These are phyloP conservation scores for Chrysotoxum bicinctum DNA, from an alignment of 2,888 invertebrate genomes.

Conservation along the genomic window DNA sequence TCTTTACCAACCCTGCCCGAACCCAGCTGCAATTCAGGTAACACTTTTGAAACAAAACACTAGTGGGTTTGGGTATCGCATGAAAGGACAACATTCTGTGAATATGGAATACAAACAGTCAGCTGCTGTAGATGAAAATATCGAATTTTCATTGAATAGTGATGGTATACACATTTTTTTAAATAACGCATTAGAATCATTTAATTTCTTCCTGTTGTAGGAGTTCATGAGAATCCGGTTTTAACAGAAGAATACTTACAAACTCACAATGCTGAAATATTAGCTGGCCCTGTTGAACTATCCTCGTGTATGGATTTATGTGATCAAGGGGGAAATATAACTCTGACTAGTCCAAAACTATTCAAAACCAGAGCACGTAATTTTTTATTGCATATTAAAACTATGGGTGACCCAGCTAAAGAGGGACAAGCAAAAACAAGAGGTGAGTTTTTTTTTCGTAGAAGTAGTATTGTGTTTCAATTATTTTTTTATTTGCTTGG, in stretches of 20 bases:
- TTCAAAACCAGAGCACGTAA: conserved; percentile 90
- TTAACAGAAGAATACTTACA: conserved; percentile 91
- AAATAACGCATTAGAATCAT: neutral
- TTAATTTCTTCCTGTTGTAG: conserved; percentile 70
- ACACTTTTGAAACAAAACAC: conserved; percentile 87
- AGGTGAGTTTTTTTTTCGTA: conserved; percentile 75
- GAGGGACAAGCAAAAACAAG: conserved; percentile 82
- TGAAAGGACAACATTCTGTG: conserved; percentile 80
- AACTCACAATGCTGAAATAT: conserved; percentile 93
- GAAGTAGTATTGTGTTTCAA: neutral
- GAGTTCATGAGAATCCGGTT: conserved; percentile 87
- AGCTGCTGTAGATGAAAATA: conserved; percentile 79
- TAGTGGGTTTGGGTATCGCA: conserved; percentile 85
- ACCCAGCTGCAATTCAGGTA: conserved; percentile 91
- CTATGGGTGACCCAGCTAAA: conserved; percentile 85
- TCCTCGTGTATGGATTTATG: conserved; percentile 92
- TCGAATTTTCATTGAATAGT: conserved; percentile 77
- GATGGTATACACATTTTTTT: conserved; percentile 76
- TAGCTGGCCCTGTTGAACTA: conserved; percentile 93
- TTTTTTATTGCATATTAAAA: conserved; percentile 91
- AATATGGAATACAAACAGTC: conserved; percentile 82
- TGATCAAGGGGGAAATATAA: conserved; percentile 91
- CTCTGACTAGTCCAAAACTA: conserved; percentile 92
- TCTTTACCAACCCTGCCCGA: conserved; percentile 89
- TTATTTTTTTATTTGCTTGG: conserved; percentile 20